Percentiles rank a stretch among this genome's conserved stretches.
Evolutionary conservation across 2,888 invertebrate genomes (phyloP).

Genomic region (Boloria selene): DNA sequence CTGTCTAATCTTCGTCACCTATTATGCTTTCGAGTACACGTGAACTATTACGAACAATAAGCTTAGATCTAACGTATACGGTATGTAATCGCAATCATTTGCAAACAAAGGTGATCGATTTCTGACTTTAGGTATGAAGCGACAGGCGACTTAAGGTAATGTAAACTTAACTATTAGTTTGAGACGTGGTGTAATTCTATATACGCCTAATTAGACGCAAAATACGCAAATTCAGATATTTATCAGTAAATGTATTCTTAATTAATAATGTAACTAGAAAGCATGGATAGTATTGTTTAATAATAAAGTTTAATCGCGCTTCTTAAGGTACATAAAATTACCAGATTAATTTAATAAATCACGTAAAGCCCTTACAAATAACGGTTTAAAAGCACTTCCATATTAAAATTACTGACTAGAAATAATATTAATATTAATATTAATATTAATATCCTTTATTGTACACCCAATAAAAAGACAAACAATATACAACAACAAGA

Average conservation of each 20-base stretch:
- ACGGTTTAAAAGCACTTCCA: slow-evolving; percentile 6
- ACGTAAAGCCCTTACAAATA: background rate
- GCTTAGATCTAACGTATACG: slow-evolving; percentile 21
- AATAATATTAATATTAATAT: no score
- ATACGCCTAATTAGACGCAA: background rate
- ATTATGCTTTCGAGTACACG: slow-evolving; percentile 33
- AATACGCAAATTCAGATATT: no score
- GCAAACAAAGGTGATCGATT: slow-evolving; percentile 28
- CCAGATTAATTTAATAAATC: background rate
- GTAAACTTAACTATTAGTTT: background rate
- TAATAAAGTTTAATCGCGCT: no score
- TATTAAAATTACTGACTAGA: slow-evolving; percentile 13
- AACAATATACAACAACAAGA: no score
- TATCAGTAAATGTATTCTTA: no score
- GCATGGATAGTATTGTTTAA: no score
- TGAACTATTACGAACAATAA: slow-evolving; percentile 36
- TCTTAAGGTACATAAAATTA: no score
- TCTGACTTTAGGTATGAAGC: slow-evolving; percentile 12
- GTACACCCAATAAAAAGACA: no score
- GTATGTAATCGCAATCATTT: slow-evolving; percentile 23
- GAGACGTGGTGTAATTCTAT: background rate
- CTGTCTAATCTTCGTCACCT: slow-evolving; percentile 18
- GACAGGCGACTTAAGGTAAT: slow-evolving; percentile 5
- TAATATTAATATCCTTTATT: no score
- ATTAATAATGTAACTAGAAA: no score